phyloP scores from a whole-genome alignment of 37 sponge, comb jelly and placozoan genomes.

The Halisarca cf. caerulea region DNA sequence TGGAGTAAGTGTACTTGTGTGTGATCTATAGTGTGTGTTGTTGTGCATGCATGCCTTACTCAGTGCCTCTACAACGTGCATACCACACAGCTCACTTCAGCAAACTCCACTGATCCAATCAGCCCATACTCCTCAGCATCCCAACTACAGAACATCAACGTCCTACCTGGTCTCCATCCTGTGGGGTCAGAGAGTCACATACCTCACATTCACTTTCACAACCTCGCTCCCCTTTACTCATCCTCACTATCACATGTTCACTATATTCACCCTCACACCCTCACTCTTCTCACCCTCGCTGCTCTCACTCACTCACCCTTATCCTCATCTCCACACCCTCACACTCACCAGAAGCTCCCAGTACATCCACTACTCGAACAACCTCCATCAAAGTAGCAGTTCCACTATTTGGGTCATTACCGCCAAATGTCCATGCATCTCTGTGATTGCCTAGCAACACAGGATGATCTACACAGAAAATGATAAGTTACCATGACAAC shows the following conservation, averaged over 20 bases:
- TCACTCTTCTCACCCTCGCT: no score
- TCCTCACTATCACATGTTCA: no score
- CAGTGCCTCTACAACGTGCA: no score
- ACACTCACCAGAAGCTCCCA: slow-evolving; percentile 26
- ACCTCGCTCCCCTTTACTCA: no score
- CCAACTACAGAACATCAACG: slow-evolving; percentile 88
- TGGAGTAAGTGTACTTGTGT: no score
- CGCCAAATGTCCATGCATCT: slow-evolving; percentile 97
- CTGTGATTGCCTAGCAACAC: slow-evolving; percentile 91
- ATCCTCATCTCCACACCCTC: neutral
- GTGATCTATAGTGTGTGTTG: no score
- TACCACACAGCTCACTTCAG: slow-evolving; percentile 83
- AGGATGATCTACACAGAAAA: slow-evolving; percentile 44
- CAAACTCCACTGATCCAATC: slow-evolving; percentile 91
- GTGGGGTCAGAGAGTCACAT: neutral
- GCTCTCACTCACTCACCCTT: neutral
- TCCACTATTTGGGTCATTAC: slow-evolving; percentile 84
- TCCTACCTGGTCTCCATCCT: slow-evolving; percentile 94
- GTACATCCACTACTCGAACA: slow-evolving; percentile 45
- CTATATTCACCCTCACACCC: no score
- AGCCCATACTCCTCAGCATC: slow-evolving; percentile 95
- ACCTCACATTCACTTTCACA: no score
- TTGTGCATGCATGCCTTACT: no score
- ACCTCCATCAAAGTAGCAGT: slow-evolving; percentile 83
- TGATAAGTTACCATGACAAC: no score